phyloP scores from a whole-genome alignment of 2,797 vertebrate genomes.

The Discoglossus pictus region DNA sequence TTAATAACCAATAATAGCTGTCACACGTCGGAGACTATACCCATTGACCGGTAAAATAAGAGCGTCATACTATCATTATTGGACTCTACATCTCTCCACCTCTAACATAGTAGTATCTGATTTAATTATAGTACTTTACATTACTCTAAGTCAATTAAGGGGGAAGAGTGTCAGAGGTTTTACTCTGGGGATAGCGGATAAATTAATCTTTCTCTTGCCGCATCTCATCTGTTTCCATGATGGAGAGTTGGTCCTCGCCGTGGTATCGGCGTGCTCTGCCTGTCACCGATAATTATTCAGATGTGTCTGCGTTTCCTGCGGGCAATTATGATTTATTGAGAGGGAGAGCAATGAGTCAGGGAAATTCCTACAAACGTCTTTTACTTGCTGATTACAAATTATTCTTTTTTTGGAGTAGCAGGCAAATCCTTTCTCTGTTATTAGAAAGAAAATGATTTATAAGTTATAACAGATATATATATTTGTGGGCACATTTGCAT shows the following conservation, averaged over 20 bases:
- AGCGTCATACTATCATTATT: neutral
- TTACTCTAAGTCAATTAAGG: slow-evolving; percentile 44
- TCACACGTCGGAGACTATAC: no score
- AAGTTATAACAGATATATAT: no score
- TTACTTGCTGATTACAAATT: neutral
- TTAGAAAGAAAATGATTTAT: no score
- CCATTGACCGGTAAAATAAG: no score
- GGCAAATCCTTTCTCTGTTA: neutral
- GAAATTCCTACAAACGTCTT: slow-evolving; percentile 8
- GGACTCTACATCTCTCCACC: neutral
- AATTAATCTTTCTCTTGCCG: slow-evolving; percentile 29
- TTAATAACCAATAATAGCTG: no score
- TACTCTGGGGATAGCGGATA: slow-evolving; percentile 28
- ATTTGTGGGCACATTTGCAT: no score
- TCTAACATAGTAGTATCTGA: slow-evolving; percentile 20
- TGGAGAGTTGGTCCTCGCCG: slow-evolving; percentile 14
- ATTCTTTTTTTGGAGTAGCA: neutral
- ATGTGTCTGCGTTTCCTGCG: slow-evolving; percentile 21
- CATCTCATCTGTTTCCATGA: slow-evolving; percentile 31
- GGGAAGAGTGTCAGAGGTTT: slow-evolving; percentile 26
- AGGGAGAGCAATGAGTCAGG: slow-evolving; percentile 6
- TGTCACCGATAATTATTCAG: slow-evolving; percentile 28
- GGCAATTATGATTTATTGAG: slow-evolving; percentile 25
- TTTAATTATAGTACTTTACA: slow-evolving; percentile 38
- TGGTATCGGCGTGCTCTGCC: neutral